Evolutionary conservation across 2,113 vertebrate genomes (phyloP).

Genomic region (Onychostruthus taczanowskii): DNA sequence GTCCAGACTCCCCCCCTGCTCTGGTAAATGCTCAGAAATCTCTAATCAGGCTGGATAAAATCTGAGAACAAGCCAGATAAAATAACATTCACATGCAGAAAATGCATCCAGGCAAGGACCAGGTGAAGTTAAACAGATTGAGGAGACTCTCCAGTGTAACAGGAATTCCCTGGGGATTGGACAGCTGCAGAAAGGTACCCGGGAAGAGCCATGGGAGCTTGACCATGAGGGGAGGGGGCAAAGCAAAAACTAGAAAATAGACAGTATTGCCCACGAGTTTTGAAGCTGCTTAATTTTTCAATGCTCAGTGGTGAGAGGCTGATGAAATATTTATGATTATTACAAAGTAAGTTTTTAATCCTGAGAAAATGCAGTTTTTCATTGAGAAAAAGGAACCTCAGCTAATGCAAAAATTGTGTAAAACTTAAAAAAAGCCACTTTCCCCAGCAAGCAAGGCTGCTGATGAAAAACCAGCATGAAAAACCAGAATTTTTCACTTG

Average conservation of each 20-base stretch:
- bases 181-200: not conserved
- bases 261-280: not conserved
- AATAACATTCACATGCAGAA: not conserved
- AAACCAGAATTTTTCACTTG: not conserved
- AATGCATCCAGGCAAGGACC: not conserved
- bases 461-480: not conserved
- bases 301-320: not conserved
- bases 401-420: not conserved
- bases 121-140: not conserved
- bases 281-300: not conserved
- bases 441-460: not conserved
- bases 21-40: not conserved
- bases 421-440: not conserved
- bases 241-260: not conserved
- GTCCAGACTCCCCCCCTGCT: not conserved
- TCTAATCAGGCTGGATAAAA: not conserved
- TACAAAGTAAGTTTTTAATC: not conserved
- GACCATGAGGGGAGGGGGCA: accelerated
- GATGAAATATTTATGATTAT: not conserved
- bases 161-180: not conserved
- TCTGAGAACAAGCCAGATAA: not conserved
- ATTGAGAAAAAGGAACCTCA: not conserved
- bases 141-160: not conserved
- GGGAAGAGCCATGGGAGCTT: not conserved
- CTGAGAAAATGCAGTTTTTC: not conserved